Evolutionary conservation across 2,113 vertebrate genomes (phyloP).

Genomic region (Pituophis catenifer): DNA sequence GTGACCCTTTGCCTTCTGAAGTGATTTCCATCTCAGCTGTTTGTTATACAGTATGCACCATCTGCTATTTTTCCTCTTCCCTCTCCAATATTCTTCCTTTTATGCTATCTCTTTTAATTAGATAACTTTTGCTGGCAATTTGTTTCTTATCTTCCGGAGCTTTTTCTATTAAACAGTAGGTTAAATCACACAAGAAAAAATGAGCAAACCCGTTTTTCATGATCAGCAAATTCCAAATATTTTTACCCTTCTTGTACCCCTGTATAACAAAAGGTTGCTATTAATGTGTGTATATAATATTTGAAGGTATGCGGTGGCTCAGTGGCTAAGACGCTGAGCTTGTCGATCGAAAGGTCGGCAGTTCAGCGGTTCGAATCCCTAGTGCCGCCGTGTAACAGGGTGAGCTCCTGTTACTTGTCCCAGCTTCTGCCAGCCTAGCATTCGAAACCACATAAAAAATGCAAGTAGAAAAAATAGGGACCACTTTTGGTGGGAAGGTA

Average conservation of each 20-base stretch:
- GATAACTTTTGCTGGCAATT: too few species aligned
- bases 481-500: too few species aligned
- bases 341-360: too few species aligned
- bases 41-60: not conserved
- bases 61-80: not conserved
- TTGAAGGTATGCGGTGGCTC: too few species aligned
- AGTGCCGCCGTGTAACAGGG: too few species aligned
- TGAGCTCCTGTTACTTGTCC: too few species aligned
- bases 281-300: not conserved
- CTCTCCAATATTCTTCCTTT: not conserved
- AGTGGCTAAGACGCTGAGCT: too few species aligned
- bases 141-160: not conserved
- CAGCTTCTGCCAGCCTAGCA: too few species aligned
- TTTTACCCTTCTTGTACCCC: not conserved
- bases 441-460: too few species aligned
- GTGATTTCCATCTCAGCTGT: not conserved
- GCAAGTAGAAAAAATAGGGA: too few species aligned
- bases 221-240: not conserved
- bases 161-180: not conserved
- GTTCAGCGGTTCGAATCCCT: too few species aligned
- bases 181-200: not conserved
- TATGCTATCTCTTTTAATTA: not conserved
- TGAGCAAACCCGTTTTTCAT: not conserved
- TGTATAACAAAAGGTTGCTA: not conserved
- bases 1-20: too few species aligned